A percentile compares a stretch with the other conserved stretches of the same genome.
phyloP scores from a whole-genome alignment of 2,113 vertebrate species.

The Andinoacara biseriatus region DNA sequence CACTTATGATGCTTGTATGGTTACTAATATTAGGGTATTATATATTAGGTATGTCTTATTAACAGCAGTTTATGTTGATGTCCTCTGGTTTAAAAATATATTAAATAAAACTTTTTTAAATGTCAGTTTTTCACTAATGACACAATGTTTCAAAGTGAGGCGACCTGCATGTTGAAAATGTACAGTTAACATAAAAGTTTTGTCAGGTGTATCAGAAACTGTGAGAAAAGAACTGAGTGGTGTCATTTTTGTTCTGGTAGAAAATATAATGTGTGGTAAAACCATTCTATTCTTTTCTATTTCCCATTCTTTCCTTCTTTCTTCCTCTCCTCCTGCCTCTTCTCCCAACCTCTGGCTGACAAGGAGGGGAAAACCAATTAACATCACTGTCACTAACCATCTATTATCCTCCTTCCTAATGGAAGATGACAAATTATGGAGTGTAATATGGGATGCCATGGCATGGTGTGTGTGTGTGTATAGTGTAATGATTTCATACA shows the following conservation, averaged over 20 bases:
- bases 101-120: not conserved
- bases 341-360: constrained; percentile 56
- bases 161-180: not conserved
- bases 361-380: constrained; percentile 78
- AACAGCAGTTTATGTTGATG: not conserved
- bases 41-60: too few relatives aligned
- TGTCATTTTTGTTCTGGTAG: not conserved
- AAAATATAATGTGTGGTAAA: not conserved
- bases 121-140: too few relatives aligned
- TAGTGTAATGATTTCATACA: not conserved
- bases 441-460: constrained; percentile 35
- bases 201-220: not conserved
- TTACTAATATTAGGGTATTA: too few relatives aligned
- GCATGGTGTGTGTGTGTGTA: not conserved
- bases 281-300: not conserved
- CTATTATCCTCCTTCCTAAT: constrained; percentile 77
- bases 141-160: not conserved
- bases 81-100: not conserved
- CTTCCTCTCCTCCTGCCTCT: constrained; percentile 14
- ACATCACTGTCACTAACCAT: constrained; percentile 81
- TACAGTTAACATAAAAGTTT: not conserved
- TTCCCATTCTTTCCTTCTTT: not conserved
- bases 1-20: not conserved
- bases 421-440: constrained; percentile 77
- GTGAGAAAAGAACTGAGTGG: not conserved